phyloP scores from a whole-genome alignment of 2,113 vertebrate genomes.

The Erythrolamprus reginae region DNA sequence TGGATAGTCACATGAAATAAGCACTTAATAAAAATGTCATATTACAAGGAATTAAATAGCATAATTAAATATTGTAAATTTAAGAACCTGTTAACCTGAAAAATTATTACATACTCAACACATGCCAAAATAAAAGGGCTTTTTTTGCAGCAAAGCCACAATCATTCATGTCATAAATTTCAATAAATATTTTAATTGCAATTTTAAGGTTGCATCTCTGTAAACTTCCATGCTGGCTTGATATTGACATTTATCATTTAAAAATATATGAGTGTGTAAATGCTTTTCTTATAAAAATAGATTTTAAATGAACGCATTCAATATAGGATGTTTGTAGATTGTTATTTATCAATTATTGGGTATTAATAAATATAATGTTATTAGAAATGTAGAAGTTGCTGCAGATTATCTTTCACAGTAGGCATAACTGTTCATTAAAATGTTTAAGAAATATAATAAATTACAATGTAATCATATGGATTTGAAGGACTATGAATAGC shows the following conservation, averaged over 20 bases:
- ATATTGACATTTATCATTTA: neutral
- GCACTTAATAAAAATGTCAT: constrained; percentile 22
- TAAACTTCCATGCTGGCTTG: neutral
- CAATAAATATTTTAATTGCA: constrained; percentile 16
- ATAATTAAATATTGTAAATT: constrained; percentile 48
- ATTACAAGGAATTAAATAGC: constrained; percentile 59
- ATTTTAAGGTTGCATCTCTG: neutral
- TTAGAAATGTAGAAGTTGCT: neutral
- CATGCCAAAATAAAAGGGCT: constrained; percentile 53
- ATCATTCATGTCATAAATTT: constrained; percentile 16
- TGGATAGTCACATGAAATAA: neutral
- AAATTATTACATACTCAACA: constrained; percentile 53
- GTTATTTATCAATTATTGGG: neutral
- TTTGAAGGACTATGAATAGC: neutral
- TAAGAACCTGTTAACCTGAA: constrained; percentile 40
- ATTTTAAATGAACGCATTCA: neutral
- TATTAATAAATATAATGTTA: neutral
- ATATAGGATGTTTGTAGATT: constrained; percentile 5
- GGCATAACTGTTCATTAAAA: constrained; percentile 11
- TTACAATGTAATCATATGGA: neutral
- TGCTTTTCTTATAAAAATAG: neutral
- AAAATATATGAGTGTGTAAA: neutral
- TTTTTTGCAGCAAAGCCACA: neutral
- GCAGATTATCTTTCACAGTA: neutral
- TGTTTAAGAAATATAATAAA: neutral